phyloP scores from a whole-genome alignment of 2,797 vertebrate species.

The Alcedo atthis region DNA sequence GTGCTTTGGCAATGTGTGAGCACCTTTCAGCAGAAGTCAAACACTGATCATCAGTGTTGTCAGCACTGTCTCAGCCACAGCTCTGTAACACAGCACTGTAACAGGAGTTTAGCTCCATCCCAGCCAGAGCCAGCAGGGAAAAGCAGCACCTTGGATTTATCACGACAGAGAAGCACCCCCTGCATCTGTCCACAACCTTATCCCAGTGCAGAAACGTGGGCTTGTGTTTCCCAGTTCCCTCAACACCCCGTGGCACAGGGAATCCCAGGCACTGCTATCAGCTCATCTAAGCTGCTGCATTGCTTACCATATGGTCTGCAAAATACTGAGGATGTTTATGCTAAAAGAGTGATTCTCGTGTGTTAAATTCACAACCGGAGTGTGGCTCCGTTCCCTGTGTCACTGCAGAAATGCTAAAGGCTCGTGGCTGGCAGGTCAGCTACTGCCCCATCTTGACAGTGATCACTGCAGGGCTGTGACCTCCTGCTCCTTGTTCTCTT shows the following conservation, averaged over 20 bases:
- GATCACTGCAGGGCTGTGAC: neutral
- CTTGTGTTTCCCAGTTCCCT: neutral
- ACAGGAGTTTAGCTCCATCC: neutral
- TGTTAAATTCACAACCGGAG: neutral
- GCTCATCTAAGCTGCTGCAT: neutral
- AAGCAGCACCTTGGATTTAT: neutral
- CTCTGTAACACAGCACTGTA: neutral
- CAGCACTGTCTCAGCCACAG: neutral
- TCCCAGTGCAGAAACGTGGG: neutral
- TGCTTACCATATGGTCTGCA: neutral
- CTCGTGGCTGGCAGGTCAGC: neutral
- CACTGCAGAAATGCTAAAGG: neutral
- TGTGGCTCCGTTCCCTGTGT: neutral
- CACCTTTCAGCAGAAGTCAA: neutral
- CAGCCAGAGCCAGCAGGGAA: neutral
- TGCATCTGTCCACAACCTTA: neutral
- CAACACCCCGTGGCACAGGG: rapidly evolving
- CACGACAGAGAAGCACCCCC: neutral
- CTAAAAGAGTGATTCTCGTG: neutral
- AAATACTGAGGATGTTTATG: neutral
- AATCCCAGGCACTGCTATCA: neutral
- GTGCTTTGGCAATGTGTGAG: neutral
- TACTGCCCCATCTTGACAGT: neutral
- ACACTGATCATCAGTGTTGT: neutral
- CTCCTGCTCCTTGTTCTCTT: neutral